Evolutionary conservation across 1,140 invertebrate genomes (phyloP), one percentile per base, ranked within the genome.

Genomic region (Polyergus mexicanus): DNA sequence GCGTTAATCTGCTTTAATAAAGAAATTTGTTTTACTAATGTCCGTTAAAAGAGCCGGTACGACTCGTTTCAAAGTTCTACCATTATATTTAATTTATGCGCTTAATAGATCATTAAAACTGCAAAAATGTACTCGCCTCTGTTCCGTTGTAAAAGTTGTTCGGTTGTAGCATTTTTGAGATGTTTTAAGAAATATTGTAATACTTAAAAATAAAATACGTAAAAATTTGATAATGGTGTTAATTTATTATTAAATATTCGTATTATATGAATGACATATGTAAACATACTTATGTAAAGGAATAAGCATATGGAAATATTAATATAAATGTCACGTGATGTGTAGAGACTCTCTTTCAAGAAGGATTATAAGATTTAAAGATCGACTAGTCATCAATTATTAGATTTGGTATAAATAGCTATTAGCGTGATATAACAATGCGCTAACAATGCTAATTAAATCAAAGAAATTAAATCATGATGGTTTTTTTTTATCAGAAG

Each of bases 1-100:
- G 86, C 86, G 66, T 71, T 85, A 66, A 41, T 11, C 28, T 47
- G 60, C 80, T 56, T 47, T 74, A 76, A 60, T 80, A 69, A 54
- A 47, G 28, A 35, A 47, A 77, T 72, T 62, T 77, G 56, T 66
- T 85, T 89, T 89, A 83, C 88, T 86, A 86, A 88, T 69, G 75
- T 87, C 44, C 62, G 58, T 87, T 86, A 87, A 84, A 60, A 84
- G 47, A 19, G 32, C 32, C 22, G 65, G 47, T 58, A 75, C 54
- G 3, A 32, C 63, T 69, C 78, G 66, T 87, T 87, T 84, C 63
- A 84, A 87, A 87, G 71, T 88, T 87, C 60, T 13, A 47, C 51
- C 56, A 71, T n/a, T 47, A 68, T 83, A 65, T 71, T 78, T 86
- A 88, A 88, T 83, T 87, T 56, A 54, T 65, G 28, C 58, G 60